Conservation (phyloP, 2,888 invertebrate species). For the Zygogramma bicolorata region DNA sequence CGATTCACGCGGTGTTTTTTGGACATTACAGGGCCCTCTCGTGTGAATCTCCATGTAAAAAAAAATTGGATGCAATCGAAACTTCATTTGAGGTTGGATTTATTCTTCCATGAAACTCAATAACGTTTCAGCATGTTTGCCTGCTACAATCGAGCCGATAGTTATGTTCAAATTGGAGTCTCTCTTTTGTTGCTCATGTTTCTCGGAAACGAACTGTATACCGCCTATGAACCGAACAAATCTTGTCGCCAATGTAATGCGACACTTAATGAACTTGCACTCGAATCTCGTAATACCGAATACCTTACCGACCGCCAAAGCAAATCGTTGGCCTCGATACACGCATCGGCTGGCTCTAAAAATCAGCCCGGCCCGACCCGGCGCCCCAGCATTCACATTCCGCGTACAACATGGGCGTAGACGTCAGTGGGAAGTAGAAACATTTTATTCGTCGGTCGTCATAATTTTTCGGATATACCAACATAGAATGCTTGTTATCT, state of each 20-base stretch:
- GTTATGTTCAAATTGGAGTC: too few relatives aligned
- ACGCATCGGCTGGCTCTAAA: not conserved
- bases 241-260: not conserved
- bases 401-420: not conserved
- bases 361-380: conserved; percentile 3
- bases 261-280: not conserved
- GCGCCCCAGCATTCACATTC: conserved; percentile 18
- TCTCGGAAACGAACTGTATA: not conserved
- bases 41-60: too few relatives aligned
- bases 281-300: not conserved
- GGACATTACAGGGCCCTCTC: too few relatives aligned
- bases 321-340: conserved; percentile 12
- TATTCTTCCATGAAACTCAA: too few relatives aligned
- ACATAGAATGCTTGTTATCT: too few relatives aligned
- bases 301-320: not conserved
- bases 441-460: too few relatives aligned
- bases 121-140: too few relatives aligned
- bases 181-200: not conserved
- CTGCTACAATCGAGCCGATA: too few relatives aligned
- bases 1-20: too few relatives aligned
- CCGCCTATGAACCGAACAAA: not conserved
- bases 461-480: too few relatives aligned
- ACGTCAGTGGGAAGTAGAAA: not conserved
- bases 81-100: too few relatives aligned
- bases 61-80: too few relatives aligned